phyloP scores from a whole-genome alignment of 2,113 vertebrate species.

The Gorsachius goisagi region DNA sequence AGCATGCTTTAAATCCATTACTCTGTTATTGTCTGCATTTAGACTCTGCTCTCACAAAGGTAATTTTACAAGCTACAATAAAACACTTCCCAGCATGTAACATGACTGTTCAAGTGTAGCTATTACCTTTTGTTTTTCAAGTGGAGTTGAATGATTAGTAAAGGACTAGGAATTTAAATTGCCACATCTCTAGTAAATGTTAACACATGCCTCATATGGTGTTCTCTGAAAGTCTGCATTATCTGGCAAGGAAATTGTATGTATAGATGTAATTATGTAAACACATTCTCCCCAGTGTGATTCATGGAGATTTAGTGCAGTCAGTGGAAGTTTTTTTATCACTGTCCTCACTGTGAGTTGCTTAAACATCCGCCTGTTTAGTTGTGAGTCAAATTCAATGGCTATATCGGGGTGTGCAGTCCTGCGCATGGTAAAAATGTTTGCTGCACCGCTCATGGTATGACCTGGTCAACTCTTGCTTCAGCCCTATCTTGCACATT shows the following conservation, averaged over 20 bases:
- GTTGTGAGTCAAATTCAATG: background rate
- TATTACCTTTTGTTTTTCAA: conserved; percentile 61
- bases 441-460: background rate
- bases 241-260: conserved; percentile 8
- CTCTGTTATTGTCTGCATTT: conserved; percentile 43
- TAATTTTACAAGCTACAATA: conserved; percentile 54
- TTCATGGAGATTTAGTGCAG: background rate
- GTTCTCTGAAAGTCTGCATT: conserved; percentile 7
- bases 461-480: background rate
- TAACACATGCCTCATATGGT: conserved; percentile 23
- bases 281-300: background rate
- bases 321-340: conserved; percentile 19
- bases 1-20: conserved; percentile 23
- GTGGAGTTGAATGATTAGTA: conserved; percentile 58
- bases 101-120: conserved; percentile 44
- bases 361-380: background rate
- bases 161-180: conserved; percentile 45
- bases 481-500: background rate
- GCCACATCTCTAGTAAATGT: conserved; percentile 50
- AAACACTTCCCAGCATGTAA: conserved; percentile 58
- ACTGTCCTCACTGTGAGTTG: background rate
- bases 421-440: background rate
- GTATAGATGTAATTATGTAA: conserved; percentile 38
- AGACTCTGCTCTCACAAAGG: conserved; percentile 41
- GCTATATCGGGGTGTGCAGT: background rate